A percentile compares a stretch with the other conserved stretches of the same genome.
These are phyloP conservation scores for Parthenolecanium corni DNA, from an alignment of 2,888 invertebrate genomes.

Conservation along the genomic window DNA sequence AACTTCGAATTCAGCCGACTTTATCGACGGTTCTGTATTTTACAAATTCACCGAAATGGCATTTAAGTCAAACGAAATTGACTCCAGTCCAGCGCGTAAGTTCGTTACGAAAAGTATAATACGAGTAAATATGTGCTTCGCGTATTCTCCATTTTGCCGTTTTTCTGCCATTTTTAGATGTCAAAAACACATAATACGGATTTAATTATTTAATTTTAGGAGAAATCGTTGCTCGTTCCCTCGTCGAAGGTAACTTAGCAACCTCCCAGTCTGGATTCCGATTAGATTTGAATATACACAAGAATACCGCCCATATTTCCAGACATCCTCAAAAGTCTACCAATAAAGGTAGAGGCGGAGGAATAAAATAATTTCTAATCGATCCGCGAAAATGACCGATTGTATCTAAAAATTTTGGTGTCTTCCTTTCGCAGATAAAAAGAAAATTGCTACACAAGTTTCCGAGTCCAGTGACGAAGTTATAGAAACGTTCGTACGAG, in stretches of 20 bases:
- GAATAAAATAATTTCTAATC: neutral
- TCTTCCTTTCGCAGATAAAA: constrained; percentile 6
- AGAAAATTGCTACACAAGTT: neutral
- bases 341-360: constrained; percentile 7
- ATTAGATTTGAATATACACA: constrained; percentile 51
- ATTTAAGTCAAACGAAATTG: constrained; percentile 32
- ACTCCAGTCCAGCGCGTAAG: too few relatives aligned
- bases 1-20: constrained; percentile 31
- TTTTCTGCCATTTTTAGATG: too few relatives aligned
- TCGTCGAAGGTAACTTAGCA: too few relatives aligned
- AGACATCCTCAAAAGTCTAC: neutral
- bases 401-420: neutral
- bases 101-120: constrained; percentile 15
- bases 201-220: too few relatives aligned
- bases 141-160: too few relatives aligned
- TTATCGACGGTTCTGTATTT: constrained; percentile 33
- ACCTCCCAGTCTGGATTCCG: constrained; percentile 46
- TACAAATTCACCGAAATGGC: constrained; percentile 30
- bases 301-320: constrained; percentile 46
- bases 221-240: too few relatives aligned
- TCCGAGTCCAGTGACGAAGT: constrained; percentile 11
- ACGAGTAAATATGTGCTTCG: too few relatives aligned
- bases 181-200: too few relatives aligned
- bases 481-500: neutral
- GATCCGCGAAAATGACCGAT: neutral